phyloP scores from a whole-genome alignment of 2,113 vertebrate species.

The Vulpes lagopus region DNA sequence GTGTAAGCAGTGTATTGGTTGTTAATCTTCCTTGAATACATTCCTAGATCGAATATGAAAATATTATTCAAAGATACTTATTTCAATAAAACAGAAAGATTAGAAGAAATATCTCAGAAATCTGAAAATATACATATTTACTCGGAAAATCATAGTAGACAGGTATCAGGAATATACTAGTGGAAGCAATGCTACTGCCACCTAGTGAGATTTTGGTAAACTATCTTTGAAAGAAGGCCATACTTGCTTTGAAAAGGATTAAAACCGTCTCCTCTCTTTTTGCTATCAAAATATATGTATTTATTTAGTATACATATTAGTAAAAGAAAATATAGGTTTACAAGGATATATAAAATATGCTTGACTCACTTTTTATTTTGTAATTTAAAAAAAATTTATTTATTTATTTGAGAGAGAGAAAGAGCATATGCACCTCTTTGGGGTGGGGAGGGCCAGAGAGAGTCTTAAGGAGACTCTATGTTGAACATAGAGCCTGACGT shows the following conservation, averaged over 20 bases:
- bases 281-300: background rate
- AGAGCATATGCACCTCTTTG: background rate
- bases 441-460: background rate
- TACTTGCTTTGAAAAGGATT: slow-evolving; percentile 39
- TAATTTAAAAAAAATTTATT: background rate
- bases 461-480: background rate
- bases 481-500: background rate
- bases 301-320: background rate
- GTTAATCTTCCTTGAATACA: background rate
- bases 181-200: slow-evolving; percentile 49
- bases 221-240: background rate
- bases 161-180: background rate
- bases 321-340: slow-evolving; percentile 30
- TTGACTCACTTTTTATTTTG: background rate
- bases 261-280: background rate
- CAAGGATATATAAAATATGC: background rate
- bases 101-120: slow-evolving; percentile 25
- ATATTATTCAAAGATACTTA: slow-evolving; percentile 42
- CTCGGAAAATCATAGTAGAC: background rate
- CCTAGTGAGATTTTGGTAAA: slow-evolving; percentile 61
- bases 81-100: background rate
- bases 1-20: background rate
- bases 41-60: slow-evolving; percentile 20
- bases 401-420: background rate
- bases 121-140: background rate